A percentile compares a stretch with the other conserved stretches of the same genome.
phyloP scores from a whole-genome alignment of 2,113 vertebrate species.

The Epinephelus fuscoguttatus region DNA sequence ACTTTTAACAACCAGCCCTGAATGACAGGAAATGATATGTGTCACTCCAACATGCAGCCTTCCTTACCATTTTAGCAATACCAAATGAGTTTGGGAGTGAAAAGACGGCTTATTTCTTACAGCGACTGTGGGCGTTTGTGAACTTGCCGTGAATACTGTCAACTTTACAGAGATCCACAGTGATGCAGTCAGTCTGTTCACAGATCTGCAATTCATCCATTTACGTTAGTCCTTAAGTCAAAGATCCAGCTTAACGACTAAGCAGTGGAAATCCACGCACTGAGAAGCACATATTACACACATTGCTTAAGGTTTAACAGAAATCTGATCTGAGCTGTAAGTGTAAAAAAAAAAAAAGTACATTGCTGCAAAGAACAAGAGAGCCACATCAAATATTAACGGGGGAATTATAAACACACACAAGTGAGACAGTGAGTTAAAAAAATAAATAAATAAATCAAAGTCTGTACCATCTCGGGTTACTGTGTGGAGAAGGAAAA shows the following conservation, averaged over 20 bases:
- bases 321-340: slow-evolving; percentile 26
- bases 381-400: slow-evolving; percentile 77
- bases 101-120: slow-evolving; percentile 11
- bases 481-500: slow-evolving; percentile 36
- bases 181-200: slow-evolving; percentile 19
- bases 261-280: not conserved
- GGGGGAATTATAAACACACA: slow-evolving; percentile 65
- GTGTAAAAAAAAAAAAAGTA: slow-evolving; percentile 6
- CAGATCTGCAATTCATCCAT: slow-evolving; percentile 38
- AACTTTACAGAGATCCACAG: slow-evolving; percentile 12
- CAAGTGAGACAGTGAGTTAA: slow-evolving; percentile 10
- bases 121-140: not conserved
- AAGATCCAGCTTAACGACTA: not conserved
- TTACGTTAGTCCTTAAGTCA: slow-evolving; percentile 19
- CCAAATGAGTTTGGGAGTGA: slow-evolving; percentile 1
- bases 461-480: slow-evolving; percentile 36
- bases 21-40: not conserved
- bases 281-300: not conserved
- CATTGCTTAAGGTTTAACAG: not conserved
- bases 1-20: not conserved
- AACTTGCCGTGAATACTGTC: not conserved
- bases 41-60: not conserved
- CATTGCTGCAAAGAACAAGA: slow-evolving; percentile 30
- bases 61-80: not conserved
- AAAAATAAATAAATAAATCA: slow-evolving; percentile 56